Evolutionary conservation across 2,113 vertebrate genomes (phyloP).

Genomic region (Indicator maculatus): DNA sequence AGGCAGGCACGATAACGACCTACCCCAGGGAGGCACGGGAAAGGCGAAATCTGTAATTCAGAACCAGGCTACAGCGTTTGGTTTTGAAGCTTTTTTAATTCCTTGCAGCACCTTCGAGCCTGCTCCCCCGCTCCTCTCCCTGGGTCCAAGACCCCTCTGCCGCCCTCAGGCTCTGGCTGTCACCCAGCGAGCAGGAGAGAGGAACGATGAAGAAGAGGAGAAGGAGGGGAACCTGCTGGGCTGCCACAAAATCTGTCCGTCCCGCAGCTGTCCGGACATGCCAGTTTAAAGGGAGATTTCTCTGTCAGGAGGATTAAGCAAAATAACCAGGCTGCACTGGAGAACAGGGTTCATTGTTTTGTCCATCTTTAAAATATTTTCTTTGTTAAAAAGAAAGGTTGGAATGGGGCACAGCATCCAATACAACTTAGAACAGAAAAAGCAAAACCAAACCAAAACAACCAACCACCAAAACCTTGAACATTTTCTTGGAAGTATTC

Average conservation of each 20-base stretch:
- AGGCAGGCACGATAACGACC: neutral
- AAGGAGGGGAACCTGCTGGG: neutral
- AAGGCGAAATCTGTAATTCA: neutral
- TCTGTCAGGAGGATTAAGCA: neutral
- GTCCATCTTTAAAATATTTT: neutral
- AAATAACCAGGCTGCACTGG: neutral
- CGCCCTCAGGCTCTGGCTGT: neutral
- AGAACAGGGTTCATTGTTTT: neutral
- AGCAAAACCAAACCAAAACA: too few relatives aligned
- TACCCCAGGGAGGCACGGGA: neutral
- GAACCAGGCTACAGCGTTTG: neutral
- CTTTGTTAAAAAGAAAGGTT: neutral
- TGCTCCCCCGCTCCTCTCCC: neutral
- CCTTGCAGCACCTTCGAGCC: neutral
- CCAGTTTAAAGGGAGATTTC: neutral
- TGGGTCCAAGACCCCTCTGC: too few relatives aligned
- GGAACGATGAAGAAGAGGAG: neutral
- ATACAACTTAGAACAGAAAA: neutral
- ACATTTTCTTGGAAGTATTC: neutral
- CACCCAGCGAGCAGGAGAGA: too few relatives aligned
- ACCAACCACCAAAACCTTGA: neutral
- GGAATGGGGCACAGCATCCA: neutral
- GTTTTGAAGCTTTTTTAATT: neutral
- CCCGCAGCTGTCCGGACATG: neutral
- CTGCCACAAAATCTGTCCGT: neutral